Evolutionary conservation across 2,888 invertebrate species (phyloP), one percentile per base, ranked within the genome.

Genomic region (Ophion slaviceki): DNA sequence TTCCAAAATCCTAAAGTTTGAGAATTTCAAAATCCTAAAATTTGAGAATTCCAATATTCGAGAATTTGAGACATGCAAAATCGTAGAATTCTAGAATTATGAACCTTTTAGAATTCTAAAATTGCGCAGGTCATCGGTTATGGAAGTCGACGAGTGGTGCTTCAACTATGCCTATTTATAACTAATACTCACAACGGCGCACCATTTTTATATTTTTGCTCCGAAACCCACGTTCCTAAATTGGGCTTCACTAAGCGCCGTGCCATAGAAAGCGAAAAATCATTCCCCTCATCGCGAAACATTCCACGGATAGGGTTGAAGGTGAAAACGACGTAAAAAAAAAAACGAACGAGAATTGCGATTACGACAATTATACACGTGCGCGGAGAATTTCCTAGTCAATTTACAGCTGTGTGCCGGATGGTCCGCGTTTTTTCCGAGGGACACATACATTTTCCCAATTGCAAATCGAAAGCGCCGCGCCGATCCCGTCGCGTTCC

Each of bases 381-480:
- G 57, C 68, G 59, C 28, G n/a, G 77, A 8, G 72, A 70, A 81
- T 72, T 81, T 85, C 72, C 67, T 17, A 70, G 32, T 45, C 7
- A 85, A 85, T 85, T 85, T 81, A 77, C 72, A 80, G 59, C 75
- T 24, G 32, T 74, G 81, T 61, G 45, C 74, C 81, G 67, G 77
- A 24, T 80, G 84, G 77, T 40, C 45, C 45, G 57, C 66, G 40
- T 77, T 82, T 82, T 71, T 71, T n/a, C 32, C n/a, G 40, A 57
- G 47, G 36, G 24, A 20, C 14, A 64, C 71, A 77, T 67, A 80
- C 66, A 64, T 84, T 84, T 76, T 80, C 71, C 66, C 76, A 59
- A 67, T 80, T 61, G 53, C 71, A 64, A 47, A n/a, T 47, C 17
- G 28, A 76, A 64, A 28, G 32, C 57, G 36, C 40, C 32, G 32